These are phyloP conservation scores for Pegoplata infirma DNA, from an alignment of 2,888 invertebrate species.

Conservation along the genomic window DNA sequence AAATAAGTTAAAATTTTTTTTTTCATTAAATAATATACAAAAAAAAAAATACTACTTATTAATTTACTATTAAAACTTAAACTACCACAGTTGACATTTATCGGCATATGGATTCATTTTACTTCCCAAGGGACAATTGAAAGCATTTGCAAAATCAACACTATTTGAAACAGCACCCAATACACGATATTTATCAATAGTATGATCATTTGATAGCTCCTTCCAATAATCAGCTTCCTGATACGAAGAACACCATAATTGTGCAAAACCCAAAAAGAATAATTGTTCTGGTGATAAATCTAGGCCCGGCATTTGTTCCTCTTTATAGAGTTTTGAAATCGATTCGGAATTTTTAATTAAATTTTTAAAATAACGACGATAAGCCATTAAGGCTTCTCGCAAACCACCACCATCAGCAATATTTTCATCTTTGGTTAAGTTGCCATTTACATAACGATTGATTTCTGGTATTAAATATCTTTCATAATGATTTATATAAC, in stretches of 20 bases:
- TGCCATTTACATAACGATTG: conserved; percentile 71
- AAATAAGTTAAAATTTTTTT: too few species aligned
- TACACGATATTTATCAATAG: conserved; percentile 73
- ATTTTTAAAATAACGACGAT: conserved; percentile 68
- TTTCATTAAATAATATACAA: too few species aligned
- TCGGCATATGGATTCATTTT: conserved; percentile 70
- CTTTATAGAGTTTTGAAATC: conserved; percentile 33
- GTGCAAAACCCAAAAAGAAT: conserved; percentile 74
- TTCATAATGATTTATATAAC: conserved; percentile 71
- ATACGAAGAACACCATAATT: conserved; percentile 74
- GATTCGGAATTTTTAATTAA: conserved; percentile 24
- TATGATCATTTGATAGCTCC: conserved; percentile 70
- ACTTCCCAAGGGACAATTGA: conserved; percentile 70
- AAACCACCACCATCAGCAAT: conserved; percentile 75
- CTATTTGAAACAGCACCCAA: conserved; percentile 72
- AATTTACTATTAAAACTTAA: too few species aligned
- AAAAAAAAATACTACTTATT: too few species aligned
- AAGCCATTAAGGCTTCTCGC: conserved; percentile 69
- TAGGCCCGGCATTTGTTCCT: conserved; percentile 73
- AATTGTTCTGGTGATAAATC: conserved; percentile 73
- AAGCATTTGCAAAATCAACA: conserved; percentile 71
- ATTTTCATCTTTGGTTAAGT: conserved; percentile 72
- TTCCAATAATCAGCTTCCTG: conserved; percentile 72
- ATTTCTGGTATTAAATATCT: conserved; percentile 72
- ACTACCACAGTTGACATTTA: conserved; percentile 73